Percentiles rank a stretch among this genome's conserved stretches.
phyloP scores from a whole-genome alignment of 1,140 invertebrate species.

The Drosophila arizonae region DNA sequence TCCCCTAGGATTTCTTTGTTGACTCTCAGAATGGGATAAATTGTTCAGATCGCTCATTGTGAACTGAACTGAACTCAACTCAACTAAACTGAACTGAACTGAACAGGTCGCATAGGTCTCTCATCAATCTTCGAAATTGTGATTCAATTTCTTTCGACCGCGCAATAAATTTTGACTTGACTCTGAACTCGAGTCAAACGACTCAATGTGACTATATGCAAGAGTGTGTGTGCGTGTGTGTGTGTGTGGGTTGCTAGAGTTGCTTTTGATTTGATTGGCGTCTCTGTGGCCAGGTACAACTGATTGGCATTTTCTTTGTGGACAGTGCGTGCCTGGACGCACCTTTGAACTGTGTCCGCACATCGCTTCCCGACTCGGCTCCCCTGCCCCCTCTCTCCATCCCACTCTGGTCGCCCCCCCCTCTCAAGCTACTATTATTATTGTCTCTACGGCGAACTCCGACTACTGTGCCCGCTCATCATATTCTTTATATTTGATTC shows the following conservation, averaged over 20 bases:
- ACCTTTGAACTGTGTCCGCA: constrained; percentile 15
- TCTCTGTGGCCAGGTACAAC: constrained; percentile 26
- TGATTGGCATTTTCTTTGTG: constrained; percentile 4
- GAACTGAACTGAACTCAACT: no score
- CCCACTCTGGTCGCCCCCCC: not conserved
- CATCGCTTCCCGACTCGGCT: not conserved
- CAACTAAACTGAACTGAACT: no score
- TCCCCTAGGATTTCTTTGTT: not conserved
- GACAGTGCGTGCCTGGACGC: not conserved
- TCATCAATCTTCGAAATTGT: constrained; percentile 34
- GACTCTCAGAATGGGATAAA: not conserved
- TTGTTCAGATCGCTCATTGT: not conserved
- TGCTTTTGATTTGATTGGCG: no score
- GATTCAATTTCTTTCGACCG: constrained; percentile 30
- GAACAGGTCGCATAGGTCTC: not conserved
- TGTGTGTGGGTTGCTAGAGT: not conserved
- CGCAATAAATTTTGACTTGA: constrained; percentile 53
- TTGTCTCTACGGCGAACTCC: constrained; percentile 20
- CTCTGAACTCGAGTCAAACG: constrained; percentile 22
- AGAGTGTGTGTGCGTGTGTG: not conserved
- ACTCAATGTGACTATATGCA: not conserved
- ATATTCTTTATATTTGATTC: constrained; percentile 30
- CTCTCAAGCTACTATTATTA: not conserved
- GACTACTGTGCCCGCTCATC: constrained; percentile 24
- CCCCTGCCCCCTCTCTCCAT: no score